phyloP scores from a whole-genome alignment of 2,113 vertebrate species.

The Tachysurus fulvidraco region DNA sequence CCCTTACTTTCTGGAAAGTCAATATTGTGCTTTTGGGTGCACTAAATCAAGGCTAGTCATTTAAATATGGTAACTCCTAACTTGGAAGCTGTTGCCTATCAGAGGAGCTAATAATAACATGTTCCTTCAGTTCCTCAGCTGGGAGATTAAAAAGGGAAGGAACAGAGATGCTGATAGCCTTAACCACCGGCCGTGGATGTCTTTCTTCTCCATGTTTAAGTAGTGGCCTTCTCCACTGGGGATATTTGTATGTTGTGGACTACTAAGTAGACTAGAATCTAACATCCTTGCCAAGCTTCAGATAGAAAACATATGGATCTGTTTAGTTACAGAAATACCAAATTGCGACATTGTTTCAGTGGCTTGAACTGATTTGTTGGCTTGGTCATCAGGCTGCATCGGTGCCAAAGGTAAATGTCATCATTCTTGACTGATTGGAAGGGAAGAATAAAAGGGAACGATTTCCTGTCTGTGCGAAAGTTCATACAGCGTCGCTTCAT shows the following conservation, averaged over 20 bases:
- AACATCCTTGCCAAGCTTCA: neutral
- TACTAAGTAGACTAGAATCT: neutral
- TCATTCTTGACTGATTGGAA: neutral
- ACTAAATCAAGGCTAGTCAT: constrained; percentile 10
- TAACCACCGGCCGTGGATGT: constrained; percentile 50
- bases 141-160: constrained; percentile 66
- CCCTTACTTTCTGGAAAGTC: constrained; percentile 14
- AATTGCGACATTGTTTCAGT: neutral
- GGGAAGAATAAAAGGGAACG: constrained; percentile 29
- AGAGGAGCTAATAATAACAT: constrained; percentile 70
- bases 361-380: neutral
- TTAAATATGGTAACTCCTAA: constrained; percentile 14
- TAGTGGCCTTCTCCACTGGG: neutral
- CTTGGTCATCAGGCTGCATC: neutral
- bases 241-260: constrained; percentile 1
- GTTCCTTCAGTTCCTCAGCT: constrained; percentile 58
- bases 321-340: neutral
- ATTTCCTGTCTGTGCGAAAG: neutral
- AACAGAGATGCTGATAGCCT: constrained; percentile 68
- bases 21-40: constrained; percentile 13
- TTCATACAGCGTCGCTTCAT: neutral
- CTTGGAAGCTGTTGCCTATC: constrained; percentile 35
- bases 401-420: neutral
- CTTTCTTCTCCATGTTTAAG: neutral
- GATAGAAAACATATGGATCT: neutral